These are phyloP conservation scores for Scaptomyza montana DNA, from an alignment of 1,140 invertebrate genomes.

Conservation along the genomic window DNA sequence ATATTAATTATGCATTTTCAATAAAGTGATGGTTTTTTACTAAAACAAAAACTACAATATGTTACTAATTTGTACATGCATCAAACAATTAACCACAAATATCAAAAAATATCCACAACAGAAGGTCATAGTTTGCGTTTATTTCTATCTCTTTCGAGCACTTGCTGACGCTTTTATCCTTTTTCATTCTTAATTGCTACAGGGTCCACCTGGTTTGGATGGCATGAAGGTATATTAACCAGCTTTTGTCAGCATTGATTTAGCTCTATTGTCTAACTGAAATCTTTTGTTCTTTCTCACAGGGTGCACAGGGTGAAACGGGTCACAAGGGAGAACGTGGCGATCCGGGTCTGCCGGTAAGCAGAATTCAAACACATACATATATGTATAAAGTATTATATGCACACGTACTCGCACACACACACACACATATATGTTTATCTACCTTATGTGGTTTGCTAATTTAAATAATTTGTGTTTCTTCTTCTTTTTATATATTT, in stretches of 20 bases:
- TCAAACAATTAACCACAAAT: slow-evolving; percentile 15
- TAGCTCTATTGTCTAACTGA: slow-evolving; percentile 23
- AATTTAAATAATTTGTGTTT: slow-evolving; percentile 76
- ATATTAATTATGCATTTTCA: slow-evolving; percentile 81
- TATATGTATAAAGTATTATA: slow-evolving; percentile 28
- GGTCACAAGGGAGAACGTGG: slow-evolving; percentile 95
- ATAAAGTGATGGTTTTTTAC: slow-evolving; percentile 82
- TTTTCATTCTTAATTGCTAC: slow-evolving; percentile 72
- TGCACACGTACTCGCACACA: slow-evolving; percentile 20
- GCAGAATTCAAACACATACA: slow-evolving; percentile 83
- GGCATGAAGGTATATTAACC: slow-evolving; percentile 88
- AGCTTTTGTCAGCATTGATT: slow-evolving; percentile 13
- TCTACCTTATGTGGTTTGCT: slow-evolving; percentile 69
- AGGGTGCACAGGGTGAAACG: slow-evolving; percentile 95
- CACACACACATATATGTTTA: slow-evolving; percentile 29
- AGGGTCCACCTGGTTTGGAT: slow-evolving; percentile 89
- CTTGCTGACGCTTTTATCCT: slow-evolving; percentile 27
- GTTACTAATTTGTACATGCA: not conserved
- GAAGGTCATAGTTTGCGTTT: slow-evolving; percentile 2
- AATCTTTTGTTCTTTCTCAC: slow-evolving; percentile 14
- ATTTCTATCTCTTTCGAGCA: not conserved
- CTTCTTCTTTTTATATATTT: slow-evolving; percentile 42
- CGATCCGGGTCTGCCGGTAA: slow-evolving; percentile 95
- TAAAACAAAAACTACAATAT: slow-evolving; percentile 50
- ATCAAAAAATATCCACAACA: not conserved